Percentiles rank a stretch among this genome's conserved stretches.
Conservation (phyloP, 2,113 vertebrate genomes). For the Phalacrocorax aristotelis region DNA sequence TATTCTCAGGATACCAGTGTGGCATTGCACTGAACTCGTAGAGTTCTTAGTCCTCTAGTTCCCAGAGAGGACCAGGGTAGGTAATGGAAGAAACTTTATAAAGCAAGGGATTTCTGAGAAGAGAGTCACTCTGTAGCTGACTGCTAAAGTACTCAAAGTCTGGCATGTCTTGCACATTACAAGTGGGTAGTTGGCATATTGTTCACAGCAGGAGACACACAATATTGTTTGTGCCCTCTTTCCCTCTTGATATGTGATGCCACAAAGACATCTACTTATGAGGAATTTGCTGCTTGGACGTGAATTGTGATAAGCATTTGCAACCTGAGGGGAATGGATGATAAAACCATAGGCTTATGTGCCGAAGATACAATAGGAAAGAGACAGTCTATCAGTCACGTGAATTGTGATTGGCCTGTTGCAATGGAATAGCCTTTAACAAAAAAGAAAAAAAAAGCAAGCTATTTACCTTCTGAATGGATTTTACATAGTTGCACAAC, state of each 20-base stretch:
- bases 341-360: slow-evolving; percentile 2
- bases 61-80: not conserved
- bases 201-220: not conserved
- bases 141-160: not conserved
- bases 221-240: slow-evolving; percentile 10
- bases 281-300: slow-evolving; percentile 46
- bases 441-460: slow-evolving; percentile 35
- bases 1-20: slow-evolving; percentile 48
- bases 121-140: not conserved
- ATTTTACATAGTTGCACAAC: slow-evolving; percentile 56
- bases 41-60: slow-evolving; percentile 19
- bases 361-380: slow-evolving; percentile 15
- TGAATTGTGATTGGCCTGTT: slow-evolving; percentile 68
- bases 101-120: slow-evolving; percentile 8
- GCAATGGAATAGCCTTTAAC: slow-evolving; percentile 67
- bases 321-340: slow-evolving; percentile 68
- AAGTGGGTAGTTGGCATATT: not conserved
- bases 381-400: slow-evolving; percentile 66
- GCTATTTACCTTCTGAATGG: slow-evolving; percentile 58
- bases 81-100: not conserved
- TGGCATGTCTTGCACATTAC: not conserved
- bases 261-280: not conserved
- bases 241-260: not conserved
- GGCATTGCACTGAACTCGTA: slow-evolving; percentile 25
- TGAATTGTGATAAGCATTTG: slow-evolving; percentile 70